Percentiles rank a stretch among this genome's conserved stretches.
phyloP scores from a whole-genome alignment of 2,113 vertebrate species.

The Verasper variegatus region DNA sequence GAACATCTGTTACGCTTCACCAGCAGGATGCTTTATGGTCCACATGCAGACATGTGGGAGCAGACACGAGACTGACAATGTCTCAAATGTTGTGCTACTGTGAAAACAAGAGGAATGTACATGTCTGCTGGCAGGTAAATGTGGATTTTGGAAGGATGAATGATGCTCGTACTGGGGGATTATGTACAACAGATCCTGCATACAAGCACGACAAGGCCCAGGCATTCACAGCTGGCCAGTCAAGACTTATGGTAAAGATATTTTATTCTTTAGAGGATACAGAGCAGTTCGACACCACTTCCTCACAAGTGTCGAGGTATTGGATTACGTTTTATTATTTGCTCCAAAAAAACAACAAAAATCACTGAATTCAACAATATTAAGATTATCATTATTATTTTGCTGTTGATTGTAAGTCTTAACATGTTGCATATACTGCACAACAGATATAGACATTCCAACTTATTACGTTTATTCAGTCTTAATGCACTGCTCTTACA shows the following conservation, averaged over 20 bases:
- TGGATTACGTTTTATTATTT: too few species aligned
- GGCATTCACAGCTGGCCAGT: not conserved
- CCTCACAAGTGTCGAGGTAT: too few species aligned
- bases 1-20: conserved; percentile 36
- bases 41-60: conserved; percentile 17
- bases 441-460: too few species aligned
- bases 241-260: not conserved
- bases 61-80: conserved; percentile 24
- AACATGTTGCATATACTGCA: too few species aligned
- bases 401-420: too few species aligned
- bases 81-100: conserved; percentile 37
- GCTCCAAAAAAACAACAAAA: too few species aligned
- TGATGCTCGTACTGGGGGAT: not conserved
- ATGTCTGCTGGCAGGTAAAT: not conserved
- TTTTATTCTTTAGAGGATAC: too few species aligned
- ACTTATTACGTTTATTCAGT: too few species aligned
- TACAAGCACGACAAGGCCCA: not conserved
- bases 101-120: conserved; percentile 23
- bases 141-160: not conserved
- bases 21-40: conserved; percentile 3
- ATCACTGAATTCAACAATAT: too few species aligned
- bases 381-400: too few species aligned
- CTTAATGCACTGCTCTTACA: too few species aligned
- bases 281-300: too few species aligned
- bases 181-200: not conserved